Evolutionary conservation across 2,888 invertebrate species (phyloP).

Genomic region (Steromphala cineraria): DNA sequence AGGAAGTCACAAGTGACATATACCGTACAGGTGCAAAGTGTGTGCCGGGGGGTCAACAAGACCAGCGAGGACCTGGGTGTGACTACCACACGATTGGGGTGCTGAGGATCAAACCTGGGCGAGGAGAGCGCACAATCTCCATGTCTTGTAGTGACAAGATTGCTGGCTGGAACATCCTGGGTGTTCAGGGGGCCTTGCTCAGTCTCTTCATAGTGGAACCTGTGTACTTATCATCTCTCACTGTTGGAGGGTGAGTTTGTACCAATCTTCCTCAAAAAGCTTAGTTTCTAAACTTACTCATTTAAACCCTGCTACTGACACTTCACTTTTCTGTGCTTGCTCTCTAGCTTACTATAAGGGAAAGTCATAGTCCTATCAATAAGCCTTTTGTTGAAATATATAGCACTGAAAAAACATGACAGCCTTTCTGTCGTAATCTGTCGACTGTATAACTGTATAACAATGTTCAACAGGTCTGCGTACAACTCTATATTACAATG

Average conservation of each 20-base stretch:
- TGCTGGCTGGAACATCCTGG: slow-evolving; percentile 90
- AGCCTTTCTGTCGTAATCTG: too few species aligned
- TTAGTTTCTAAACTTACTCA: too few species aligned
- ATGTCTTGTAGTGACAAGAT: slow-evolving; percentile 97
- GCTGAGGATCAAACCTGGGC: slow-evolving; percentile 90
- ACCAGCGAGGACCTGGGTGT: slow-evolving; percentile 79
- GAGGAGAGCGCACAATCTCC: slow-evolving; percentile 91
- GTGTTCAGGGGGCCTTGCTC: slow-evolving; percentile 88
- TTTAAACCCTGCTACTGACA: too few species aligned
- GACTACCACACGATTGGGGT: slow-evolving; percentile 86
- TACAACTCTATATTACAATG: too few species aligned
- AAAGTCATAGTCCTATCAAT: too few species aligned
- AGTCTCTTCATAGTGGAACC: slow-evolving; percentile 82
- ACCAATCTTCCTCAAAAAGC: too few species aligned
- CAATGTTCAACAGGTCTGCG: too few species aligned
- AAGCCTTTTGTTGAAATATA: too few species aligned
- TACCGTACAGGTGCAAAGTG: slow-evolving; percentile 95
- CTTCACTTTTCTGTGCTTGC: too few species aligned
- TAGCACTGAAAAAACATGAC: too few species aligned
- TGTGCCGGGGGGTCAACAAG: slow-evolving; percentile 78
- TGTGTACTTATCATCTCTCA: slow-evolving; percentile 83
- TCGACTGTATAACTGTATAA: too few species aligned
- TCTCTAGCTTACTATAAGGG: too few species aligned
- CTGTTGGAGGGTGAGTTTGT: slow-evolving; percentile 80
- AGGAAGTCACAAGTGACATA: slow-evolving; percentile 71